Evolutionary conservation across 1,140 invertebrate species (phyloP).

Genomic region (Drosophila aff.): DNA sequence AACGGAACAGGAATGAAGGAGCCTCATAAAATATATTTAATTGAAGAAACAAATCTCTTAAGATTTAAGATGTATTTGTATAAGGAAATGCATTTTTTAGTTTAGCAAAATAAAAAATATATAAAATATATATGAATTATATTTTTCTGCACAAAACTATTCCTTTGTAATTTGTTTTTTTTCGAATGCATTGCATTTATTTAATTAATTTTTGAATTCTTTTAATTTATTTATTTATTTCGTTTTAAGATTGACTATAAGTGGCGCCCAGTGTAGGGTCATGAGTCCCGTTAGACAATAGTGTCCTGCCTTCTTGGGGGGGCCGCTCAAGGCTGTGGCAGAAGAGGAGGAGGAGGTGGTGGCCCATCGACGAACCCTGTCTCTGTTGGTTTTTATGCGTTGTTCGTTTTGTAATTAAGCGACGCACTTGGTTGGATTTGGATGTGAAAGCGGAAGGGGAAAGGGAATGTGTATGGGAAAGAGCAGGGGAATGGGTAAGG

Average conservation of each 20-base stretch:
- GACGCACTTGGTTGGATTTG: slow-evolving; percentile 76
- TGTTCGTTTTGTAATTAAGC: slow-evolving; percentile 84
- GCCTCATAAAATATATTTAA: too few relatives aligned
- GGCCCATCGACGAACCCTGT: slow-evolving; percentile 43
- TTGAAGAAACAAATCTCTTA: neutral
- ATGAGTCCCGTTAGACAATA: slow-evolving; percentile 42
- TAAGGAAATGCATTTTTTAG: too few relatives aligned
- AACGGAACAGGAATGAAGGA: neutral
- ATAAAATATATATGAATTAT: too few relatives aligned
- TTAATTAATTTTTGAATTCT: neutral
- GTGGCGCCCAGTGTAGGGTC: slow-evolving; percentile 1
- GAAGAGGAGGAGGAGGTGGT: neutral
- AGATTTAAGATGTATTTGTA: too few relatives aligned
- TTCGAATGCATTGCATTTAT: too few relatives aligned
- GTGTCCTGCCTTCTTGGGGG: slow-evolving; percentile 37
- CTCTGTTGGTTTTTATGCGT: slow-evolving; percentile 78
- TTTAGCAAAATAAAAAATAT: too few relatives aligned
- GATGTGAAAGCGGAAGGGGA: slow-evolving; percentile 26
- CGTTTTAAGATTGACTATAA: neutral
- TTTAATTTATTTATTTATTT: neutral
- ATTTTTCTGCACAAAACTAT: too few relatives aligned
- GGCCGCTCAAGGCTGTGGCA: neutral
- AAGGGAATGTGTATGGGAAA: neutral
- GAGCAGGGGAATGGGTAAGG: neutral
- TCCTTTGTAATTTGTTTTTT: too few relatives aligned